Base-by-base conservation (phyloP, 1,140 invertebrate genomes). In the Meloidogyne exigua region DNA sequence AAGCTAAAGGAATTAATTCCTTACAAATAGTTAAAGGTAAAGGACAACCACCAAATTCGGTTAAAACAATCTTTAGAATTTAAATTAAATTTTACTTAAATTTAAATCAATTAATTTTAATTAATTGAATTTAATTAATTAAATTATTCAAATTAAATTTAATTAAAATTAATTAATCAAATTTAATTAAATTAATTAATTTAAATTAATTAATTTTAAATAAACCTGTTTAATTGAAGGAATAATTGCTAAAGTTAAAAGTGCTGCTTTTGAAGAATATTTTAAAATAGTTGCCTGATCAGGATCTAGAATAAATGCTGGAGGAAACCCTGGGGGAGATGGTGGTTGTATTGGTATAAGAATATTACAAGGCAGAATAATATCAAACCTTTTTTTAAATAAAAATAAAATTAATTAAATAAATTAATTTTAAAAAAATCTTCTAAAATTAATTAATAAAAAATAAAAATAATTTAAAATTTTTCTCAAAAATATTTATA, bases 321-420 rank as follows among this genome's bases (percentile, higher is more conserved):
- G 15, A 28, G 57, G 15, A 12, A 15, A 69, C 3, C 68, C 39
- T 15, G 68, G 49, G 0, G 68, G 23, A 39, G 23, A 49, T 49
- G 68, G 25, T 12, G 39, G 28, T 28, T 26, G 23, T 26, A 49
- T 28, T n/a, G 74, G 74, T 13, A 70, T 62, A 11, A 75, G 13
- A 26, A 79, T 32, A 80, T 80, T 71, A 44, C 77, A 79, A 21
- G 77, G 79, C 4, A 79, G 15, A 9, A 80, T 23, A 23, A 80
- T 64, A 65, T 79, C 77, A 62, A 79, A 84, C 57, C 81, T 80
- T 82, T 82, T 15, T 32, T 21, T 21, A 21, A 44, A 72, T 28
- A 64, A 2, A 32, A 72, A 25, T 28, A 21, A 64, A 68, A 10
- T 28, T n/a, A 73, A 25, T 49, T 62, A 32, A 62, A 32, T 12